Evolutionary conservation across 2,797 vertebrate species (phyloP).

Genomic region (Cephalopachus bancanus): DNA sequence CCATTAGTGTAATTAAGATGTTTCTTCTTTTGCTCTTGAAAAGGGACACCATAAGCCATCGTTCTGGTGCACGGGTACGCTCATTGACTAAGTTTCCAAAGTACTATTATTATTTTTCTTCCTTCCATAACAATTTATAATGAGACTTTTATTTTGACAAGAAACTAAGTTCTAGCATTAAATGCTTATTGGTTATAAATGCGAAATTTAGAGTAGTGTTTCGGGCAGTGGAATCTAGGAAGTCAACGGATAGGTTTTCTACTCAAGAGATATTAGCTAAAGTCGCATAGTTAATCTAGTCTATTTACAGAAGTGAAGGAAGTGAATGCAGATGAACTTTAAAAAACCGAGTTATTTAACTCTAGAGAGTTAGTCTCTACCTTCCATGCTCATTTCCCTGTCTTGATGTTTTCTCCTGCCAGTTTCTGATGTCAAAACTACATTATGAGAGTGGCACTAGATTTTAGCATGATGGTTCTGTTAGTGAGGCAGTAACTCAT

Average conservation of each 20-base stretch:
- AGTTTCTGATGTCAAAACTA: not conserved
- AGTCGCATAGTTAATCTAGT: not conserved
- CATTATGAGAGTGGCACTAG: not conserved
- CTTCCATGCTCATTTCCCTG: not conserved
- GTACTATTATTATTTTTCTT: not conserved
- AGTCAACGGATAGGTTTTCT: conserved; percentile 15
- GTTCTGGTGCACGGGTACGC: not conserved
- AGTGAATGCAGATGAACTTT: not conserved
- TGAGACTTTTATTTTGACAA: conserved; percentile 38
- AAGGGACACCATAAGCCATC: conserved; percentile 50
- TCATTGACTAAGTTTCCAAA: conserved; percentile 14
- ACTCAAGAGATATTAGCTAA: not conserved
- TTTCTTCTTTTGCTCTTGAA: conserved; percentile 75
- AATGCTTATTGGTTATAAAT: conserved; percentile 17
- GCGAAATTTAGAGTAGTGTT: conserved; percentile 35
- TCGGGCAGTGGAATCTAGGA: not conserved
- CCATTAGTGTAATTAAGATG: conserved; percentile 78
- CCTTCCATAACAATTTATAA: conserved; percentile 41
- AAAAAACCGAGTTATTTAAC: not conserved
- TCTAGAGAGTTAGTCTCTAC: not conserved
- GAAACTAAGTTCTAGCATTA: conserved; percentile 14
- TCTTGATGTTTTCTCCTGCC: not conserved
- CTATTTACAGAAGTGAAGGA: not conserved
- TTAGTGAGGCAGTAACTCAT: not conserved
- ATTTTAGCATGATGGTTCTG: not conserved